Percentiles rank a stretch among this genome's conserved stretches.
These are phyloP conservation scores for Aspidiotus rigidus DNA, from an alignment of 2,888 invertebrate genomes.

Conservation along the genomic window DNA sequence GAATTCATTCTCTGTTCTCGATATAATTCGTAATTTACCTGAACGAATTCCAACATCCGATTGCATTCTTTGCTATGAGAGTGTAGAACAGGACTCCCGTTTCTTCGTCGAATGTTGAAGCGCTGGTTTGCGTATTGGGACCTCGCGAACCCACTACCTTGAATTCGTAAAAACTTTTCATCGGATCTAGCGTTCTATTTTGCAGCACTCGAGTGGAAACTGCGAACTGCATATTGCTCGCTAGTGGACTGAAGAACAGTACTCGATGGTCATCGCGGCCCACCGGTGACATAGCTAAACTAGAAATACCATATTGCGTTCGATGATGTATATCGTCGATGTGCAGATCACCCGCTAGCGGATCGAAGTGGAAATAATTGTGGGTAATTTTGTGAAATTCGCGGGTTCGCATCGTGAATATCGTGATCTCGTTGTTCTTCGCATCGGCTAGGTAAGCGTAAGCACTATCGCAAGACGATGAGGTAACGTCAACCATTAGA, in stretches of 20 bases:
- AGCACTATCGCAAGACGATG: slow-evolving; percentile 62
- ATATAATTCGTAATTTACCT: slow-evolving; percentile 34
- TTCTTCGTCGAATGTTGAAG: slow-evolving; percentile 59
- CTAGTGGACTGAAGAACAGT: slow-evolving; percentile 70
- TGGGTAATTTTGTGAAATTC: slow-evolving; percentile 69
- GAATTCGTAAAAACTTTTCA: slow-evolving; percentile 61
- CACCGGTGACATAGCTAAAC: slow-evolving; percentile 57
- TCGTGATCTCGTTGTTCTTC: slow-evolving; percentile 62
- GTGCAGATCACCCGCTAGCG: slow-evolving; percentile 57
- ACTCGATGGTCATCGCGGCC: slow-evolving; percentile 47
- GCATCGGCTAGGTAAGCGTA: slow-evolving; percentile 66
- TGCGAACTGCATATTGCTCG: slow-evolving; percentile 67
- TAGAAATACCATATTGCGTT: slow-evolving; percentile 75
- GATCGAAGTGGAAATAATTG: slow-evolving; percentile 64
- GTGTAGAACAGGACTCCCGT: slow-evolving; percentile 66
- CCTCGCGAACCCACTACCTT: slow-evolving; percentile 70
- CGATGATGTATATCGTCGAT: slow-evolving; percentile 53
- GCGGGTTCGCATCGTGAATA: slow-evolving; percentile 63
- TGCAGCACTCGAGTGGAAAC: slow-evolving; percentile 54
- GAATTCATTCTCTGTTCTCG: slow-evolving; percentile 1
- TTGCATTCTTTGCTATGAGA: slow-evolving; percentile 63
- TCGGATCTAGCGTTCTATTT: slow-evolving; percentile 56
- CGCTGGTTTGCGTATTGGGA: slow-evolving; percentile 60
- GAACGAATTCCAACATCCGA: slow-evolving; percentile 69
- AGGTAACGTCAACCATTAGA: slow-evolving; percentile 62